Base-by-base conservation (phyloP, 2,113 vertebrate species). In the Tympanuchus pallidicinctus region DNA sequence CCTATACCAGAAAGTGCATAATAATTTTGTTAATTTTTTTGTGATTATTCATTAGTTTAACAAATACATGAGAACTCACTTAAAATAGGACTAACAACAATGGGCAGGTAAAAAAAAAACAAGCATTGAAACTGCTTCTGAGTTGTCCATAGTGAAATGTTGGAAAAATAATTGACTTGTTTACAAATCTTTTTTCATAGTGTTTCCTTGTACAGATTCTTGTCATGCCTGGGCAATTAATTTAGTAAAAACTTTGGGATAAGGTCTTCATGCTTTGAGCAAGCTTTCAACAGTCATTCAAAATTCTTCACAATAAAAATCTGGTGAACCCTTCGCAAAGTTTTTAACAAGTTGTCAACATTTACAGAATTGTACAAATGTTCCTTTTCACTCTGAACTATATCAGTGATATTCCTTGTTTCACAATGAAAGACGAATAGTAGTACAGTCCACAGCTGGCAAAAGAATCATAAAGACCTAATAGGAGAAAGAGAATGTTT, bases 401-500 rank as follows among this genome's bases (percentile, higher is more conserved):
- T 75, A 71, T 38, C 89, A 80, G 57, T 66, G 77, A 38, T 94
- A 81, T 69, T 90, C 86, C 19, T 65, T 88, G 42, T 88, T 95
- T 96, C 72, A 80, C 43, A 90, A 85, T 81, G 83, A 93, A 90
- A 97, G 92, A 82, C 73, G 96, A 96, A 91, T 86, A 93, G 70
- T 93, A 96, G 94, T 88, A 82, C 42, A 84, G 66, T 93, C 77
- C 85, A 91, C 43, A 85, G 73, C 89, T 75, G 90, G 73, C 82
- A 90, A 95, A 96, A 86, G 90, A 88, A 92, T 87, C 50, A 79
- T 85, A 90, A 95, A 94, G 47, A 87, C 40, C 82, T 85, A 17
- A 43, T 77, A 87, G 72, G 54, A 93, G 72, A 92, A 95, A 87
- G 24, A 32, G 84, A 97, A 94, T 86, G n/a, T 76, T 86, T 96